Conservation (phyloP, 2,888 invertebrate genomes). For the Copidosoma aretas region DNA sequence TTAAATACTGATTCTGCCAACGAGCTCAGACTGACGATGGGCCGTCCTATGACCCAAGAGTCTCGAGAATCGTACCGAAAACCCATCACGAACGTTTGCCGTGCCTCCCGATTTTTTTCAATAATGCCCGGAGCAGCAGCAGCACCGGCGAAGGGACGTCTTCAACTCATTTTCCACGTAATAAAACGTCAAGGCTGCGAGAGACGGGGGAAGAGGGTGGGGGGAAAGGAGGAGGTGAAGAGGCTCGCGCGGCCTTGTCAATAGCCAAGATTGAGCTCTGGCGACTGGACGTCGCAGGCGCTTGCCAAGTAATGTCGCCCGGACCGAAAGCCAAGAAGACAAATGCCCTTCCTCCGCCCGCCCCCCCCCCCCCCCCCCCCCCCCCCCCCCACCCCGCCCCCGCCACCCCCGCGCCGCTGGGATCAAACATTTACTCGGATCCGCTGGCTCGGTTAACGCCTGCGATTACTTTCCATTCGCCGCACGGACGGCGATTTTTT, state of each 20-base stretch:
- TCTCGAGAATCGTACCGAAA: no score
- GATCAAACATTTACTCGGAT: no score
- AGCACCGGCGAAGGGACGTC: neutral
- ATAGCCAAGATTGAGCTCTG: slow-evolving; percentile 22
- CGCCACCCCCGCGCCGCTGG: no score
- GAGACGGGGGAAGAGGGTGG: neutral
- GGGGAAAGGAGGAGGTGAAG: neutral
- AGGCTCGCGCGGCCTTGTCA: slow-evolving; percentile 19
- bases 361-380: neutral
- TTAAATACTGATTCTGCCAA: no score
- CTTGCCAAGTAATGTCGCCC: slow-evolving; percentile 47
- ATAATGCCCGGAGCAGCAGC: slow-evolving; percentile 4
- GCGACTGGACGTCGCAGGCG: slow-evolving; percentile 50
- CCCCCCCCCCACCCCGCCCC: neutral
- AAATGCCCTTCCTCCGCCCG: neutral
- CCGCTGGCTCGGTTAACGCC: no score
- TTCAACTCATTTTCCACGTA: slow-evolving; percentile 18
- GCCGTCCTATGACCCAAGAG: no score
- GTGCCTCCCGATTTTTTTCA: no score
- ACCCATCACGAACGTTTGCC: no score
- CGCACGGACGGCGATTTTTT: no score
- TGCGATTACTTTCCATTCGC: no score
- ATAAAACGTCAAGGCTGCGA: slow-evolving; percentile 17
- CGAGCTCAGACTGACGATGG: no score
- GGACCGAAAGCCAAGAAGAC: neutral